phyloP scores from a whole-genome alignment of 2,113 vertebrate species.

The Rhabdomys dilectus region DNA sequence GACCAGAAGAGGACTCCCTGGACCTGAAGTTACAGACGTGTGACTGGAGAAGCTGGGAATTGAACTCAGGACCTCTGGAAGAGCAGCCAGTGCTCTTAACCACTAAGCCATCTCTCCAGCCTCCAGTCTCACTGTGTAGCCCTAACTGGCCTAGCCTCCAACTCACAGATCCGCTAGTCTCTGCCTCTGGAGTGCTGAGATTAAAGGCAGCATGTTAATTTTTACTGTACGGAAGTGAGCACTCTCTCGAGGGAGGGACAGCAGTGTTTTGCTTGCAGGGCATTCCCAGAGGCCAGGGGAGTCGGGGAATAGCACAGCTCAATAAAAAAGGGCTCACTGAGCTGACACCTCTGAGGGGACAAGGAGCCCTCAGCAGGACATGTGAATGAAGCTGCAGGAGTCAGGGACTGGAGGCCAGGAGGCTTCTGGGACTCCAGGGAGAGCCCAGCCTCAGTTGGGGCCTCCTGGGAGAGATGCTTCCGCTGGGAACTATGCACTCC shows the following conservation, averaged over 20 bases:
- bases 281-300: not conserved
- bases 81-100: not conserved
- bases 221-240: not conserved
- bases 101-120: not conserved
- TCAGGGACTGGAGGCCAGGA: not conserved
- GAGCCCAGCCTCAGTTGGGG: not conserved
- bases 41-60: not conserved
- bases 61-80: not conserved
- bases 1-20: not conserved
- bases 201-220: not conserved
- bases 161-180: not conserved
- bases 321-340: fast-evolving
- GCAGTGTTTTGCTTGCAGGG: fast-evolving
- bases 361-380: not conserved
- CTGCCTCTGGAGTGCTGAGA: not conserved
- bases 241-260: not conserved
- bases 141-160: not conserved
- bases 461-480: not conserved
- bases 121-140: not conserved
- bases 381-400: not conserved
- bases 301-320: not conserved
- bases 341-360: fast-evolving
- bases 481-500: not conserved
- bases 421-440: not conserved
- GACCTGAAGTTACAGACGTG: not conserved